Conservation (phyloP, 1,140 invertebrate genomes). For the Cotesia chilonis region DNA sequence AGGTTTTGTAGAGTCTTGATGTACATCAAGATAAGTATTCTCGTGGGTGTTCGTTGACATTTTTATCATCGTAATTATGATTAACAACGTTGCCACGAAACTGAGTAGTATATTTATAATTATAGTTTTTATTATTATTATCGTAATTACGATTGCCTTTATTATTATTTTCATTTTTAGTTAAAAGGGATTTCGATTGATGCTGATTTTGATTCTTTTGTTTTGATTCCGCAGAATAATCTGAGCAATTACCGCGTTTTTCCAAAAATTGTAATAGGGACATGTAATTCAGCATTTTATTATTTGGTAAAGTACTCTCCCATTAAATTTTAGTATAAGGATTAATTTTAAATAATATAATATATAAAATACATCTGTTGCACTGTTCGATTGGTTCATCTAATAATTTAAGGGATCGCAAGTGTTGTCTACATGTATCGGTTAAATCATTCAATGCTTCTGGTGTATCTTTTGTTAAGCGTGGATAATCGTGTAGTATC, state of each 20-base stretch:
- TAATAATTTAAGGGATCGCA: constrained; percentile 38
- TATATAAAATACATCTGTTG: constrained; percentile 38
- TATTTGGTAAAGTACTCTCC: constrained; percentile 19
- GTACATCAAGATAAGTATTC: constrained; percentile 30
- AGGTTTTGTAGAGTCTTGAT: neutral
- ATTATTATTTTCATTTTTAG: too few species aligned
- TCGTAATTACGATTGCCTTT: too few species aligned
- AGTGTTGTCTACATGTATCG: constrained; percentile 38
- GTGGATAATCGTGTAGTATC: constrained; percentile 39
- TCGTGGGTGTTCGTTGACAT: too few species aligned
- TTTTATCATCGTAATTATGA: neutral
- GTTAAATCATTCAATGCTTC: constrained; percentile 36
- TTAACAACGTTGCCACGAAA: too few species aligned
- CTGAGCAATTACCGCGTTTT: constrained; percentile 13
- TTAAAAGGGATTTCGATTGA: too few species aligned
- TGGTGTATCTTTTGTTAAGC: constrained; percentile 39
- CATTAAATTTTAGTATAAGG: constrained; percentile 14
- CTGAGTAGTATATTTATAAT: too few species aligned
- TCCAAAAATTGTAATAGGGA: constrained; percentile 26
- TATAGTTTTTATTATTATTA: too few species aligned
- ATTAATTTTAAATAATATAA: constrained; percentile 32
- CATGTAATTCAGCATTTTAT: constrained; percentile 14
- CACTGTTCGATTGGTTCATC: constrained; percentile 34
- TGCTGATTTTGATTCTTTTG: neutral
- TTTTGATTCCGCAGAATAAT: neutral